Evolutionary conservation across 1,140 invertebrate species (phyloP), one percentile per base, ranked within the genome.

Genomic region (Vollenhovia emeryi): DNA sequence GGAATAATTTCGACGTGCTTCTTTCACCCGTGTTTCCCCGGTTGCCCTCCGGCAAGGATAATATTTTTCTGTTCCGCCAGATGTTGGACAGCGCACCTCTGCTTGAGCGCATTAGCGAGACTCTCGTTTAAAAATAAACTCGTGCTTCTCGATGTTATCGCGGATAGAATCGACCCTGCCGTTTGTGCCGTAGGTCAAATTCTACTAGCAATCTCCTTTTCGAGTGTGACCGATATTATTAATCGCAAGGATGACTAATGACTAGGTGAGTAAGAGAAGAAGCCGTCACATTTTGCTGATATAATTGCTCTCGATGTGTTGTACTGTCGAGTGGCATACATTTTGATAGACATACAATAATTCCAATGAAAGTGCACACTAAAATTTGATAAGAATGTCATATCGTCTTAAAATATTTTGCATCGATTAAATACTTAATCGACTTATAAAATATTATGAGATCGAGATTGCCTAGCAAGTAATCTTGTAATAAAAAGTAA

Each of bases 91-190:
- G 60, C 40, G 60, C 43, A 68, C 60, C 75, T 79, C 60, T 79
- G 45, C 62, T 45, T 66, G 43, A 79, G 60, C 40, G 75, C 75
- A 79, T 79, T 68, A 68, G 71, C 73, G 40, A 78, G 62, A 86
- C 60, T 57, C 73, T 79, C 50, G 57, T 85, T 85, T 79, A 84
- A 87, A 88, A 88, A 88, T 88, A 88, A 87, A 87, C n/a, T 33
- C 55, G 40, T 33, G 43, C 21, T 50, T 55, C 52, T 74, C 68
- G 60, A 66, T 45, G 64, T 78, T 78, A 74, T 52, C 43, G 33
- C n/a, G 74, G 40, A 30, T 13, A 48, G 30, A 36, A 79, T 79
- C 75, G 50, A 85, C 57, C 52, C 18, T 52, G 48, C 33, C n/a
- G 59, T 87, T 69, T 43, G 30, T 88, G 24, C 57, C 87, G 57